Conservation (phyloP, 2,888 invertebrate genomes). For the Melinopterus prodromus region DNA sequence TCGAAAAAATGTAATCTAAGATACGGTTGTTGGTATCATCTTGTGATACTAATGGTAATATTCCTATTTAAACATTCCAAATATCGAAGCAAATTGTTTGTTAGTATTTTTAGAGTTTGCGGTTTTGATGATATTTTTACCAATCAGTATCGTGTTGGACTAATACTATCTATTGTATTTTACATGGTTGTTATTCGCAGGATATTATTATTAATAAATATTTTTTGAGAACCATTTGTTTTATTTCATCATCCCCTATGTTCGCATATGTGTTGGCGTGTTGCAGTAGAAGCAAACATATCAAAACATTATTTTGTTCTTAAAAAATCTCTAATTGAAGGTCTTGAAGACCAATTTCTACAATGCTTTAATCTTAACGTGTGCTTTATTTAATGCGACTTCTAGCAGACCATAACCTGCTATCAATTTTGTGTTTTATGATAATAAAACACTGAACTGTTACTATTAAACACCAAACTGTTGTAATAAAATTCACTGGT, state of each 20-base stretch:
- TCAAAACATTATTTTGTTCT: too few species aligned
- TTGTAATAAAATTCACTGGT: too few species aligned
- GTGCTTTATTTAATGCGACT: too few species aligned
- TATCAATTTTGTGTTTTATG: too few species aligned
- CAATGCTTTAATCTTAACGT: too few species aligned
- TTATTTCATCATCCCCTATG: too few species aligned
- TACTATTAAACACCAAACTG: too few species aligned
- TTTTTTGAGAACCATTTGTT: neutral
- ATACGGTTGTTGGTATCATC: neutral
- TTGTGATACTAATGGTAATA: conserved; percentile 4
- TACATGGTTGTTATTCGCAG: neutral
- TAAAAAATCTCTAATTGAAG: too few species aligned
- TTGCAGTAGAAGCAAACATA: neutral
- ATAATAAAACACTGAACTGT: too few species aligned
- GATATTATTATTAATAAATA: conserved; percentile 4
- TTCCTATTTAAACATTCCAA: conserved; percentile 4
- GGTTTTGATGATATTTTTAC: neutral
- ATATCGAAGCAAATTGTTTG: neutral
- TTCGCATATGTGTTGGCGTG: too few species aligned
- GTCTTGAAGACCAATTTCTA: too few species aligned
- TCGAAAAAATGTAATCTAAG: neutral
- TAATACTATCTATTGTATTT: neutral
- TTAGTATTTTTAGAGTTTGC: neutral
- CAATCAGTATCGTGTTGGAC: neutral
- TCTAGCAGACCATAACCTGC: too few species aligned